Conservation (phyloP, 2,888 invertebrate species). For the Ryuthela nishihirai region DNA sequence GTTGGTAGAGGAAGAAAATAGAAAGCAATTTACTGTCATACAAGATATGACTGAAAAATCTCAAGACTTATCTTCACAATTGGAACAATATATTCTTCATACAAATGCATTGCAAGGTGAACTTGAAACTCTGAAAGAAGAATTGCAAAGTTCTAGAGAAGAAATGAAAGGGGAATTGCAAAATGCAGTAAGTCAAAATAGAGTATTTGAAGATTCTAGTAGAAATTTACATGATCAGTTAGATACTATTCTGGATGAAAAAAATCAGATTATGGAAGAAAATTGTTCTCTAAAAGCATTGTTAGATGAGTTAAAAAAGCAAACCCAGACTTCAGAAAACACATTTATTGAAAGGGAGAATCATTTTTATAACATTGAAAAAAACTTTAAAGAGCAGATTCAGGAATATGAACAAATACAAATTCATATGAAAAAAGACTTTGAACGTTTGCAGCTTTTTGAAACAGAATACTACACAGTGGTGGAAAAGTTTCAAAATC, state of each 20-base stretch:
- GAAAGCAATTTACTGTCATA: not conserved
- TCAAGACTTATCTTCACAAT: not conserved
- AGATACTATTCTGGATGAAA: not conserved
- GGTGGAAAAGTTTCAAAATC: not conserved
- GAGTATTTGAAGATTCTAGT: not conserved
- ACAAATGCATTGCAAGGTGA: not conserved
- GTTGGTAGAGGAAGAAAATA: not conserved
- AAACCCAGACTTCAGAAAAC: too few relatives aligned
- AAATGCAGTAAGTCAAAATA: not conserved
- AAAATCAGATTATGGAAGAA: not conserved
- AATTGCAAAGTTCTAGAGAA: not conserved
- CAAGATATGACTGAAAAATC: not conserved
- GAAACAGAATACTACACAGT: constrained; percentile 18
- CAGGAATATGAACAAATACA: not conserved
- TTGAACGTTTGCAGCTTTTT: constrained; percentile 14
- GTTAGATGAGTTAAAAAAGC: not conserved
- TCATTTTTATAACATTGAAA: not conserved
- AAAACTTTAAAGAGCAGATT: not conserved
- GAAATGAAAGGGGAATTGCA: not conserved
- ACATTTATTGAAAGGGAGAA: not conserved
- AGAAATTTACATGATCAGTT: not conserved
- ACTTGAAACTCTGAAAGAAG: not conserved
- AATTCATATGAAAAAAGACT: not conserved
- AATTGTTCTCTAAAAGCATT: not conserved
- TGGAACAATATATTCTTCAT: not conserved